Conservation (phyloP, 35 echinoderm and acorn worm species). For the Anneissia japonica region DNA sequence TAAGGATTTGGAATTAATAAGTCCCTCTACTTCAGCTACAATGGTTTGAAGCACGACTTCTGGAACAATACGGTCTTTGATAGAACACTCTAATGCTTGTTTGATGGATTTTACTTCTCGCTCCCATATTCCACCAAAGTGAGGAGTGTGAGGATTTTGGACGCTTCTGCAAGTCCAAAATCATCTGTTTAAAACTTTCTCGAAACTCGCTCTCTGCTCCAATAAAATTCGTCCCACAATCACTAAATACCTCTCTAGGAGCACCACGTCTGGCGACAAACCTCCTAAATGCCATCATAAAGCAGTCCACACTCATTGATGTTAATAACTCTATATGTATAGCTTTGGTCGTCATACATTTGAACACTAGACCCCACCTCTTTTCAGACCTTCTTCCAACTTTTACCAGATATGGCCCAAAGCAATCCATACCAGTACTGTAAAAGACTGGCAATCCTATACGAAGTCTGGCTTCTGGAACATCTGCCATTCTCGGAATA, state of each 20-base stretch:
- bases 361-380: constrained; percentile 13
- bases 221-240: constrained; percentile 4
- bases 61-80: no score
- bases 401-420: neutral
- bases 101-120: neutral
- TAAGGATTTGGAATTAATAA: no score
- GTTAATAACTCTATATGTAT: constrained; percentile 23
- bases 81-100: neutral
- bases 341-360: constrained; percentile 5
- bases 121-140: constrained; percentile 4
- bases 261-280: neutral
- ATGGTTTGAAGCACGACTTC: no score
- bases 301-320: neutral
- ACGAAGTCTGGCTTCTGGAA: constrained; percentile 26
- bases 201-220: neutral
- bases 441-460: constrained; percentile 33
- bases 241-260: neutral
- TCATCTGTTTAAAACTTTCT: neutral
- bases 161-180: neutral
- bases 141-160: neutral
- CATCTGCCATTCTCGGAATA: constrained; percentile 34
- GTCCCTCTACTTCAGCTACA: no score
- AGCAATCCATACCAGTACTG: constrained; percentile 9
- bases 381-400: constrained; percentile 17
- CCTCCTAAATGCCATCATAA: constrained; percentile 13